These are phyloP conservation scores for Anthopleura sola DNA, from an alignment of 64 coral and sea anemone genomes.

Conservation along the genomic window DNA sequence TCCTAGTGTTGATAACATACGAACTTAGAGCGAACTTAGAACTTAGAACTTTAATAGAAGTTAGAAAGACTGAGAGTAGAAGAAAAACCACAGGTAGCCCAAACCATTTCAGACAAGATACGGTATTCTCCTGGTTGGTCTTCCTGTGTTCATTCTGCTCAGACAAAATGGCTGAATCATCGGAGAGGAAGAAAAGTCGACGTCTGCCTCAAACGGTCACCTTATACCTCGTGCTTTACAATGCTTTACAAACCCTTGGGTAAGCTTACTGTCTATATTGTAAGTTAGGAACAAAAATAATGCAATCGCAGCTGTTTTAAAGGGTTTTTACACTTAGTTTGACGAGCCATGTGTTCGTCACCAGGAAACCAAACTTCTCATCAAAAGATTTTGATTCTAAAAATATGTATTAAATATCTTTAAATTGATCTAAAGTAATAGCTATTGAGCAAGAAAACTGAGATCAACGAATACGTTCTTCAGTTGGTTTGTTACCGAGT, in stretches of 20 bases:
- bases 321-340: not conserved
- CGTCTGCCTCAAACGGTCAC: conserved; percentile 24
- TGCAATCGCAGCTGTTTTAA: not conserved
- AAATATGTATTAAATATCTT: too few relatives aligned
- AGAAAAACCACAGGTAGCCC: too few relatives aligned
- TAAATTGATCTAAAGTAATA: too few relatives aligned
- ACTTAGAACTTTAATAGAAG: too few relatives aligned
- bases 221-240: conserved; percentile 73
- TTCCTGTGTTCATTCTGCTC: not conserved
- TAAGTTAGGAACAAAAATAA: not conserved
- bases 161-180: not conserved
- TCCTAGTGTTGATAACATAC: too few relatives aligned
- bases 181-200: not conserved
- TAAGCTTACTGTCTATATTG: conserved; percentile 13
- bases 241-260: conserved; percentile 63
- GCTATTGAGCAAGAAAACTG: too few relatives aligned
- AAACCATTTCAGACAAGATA: not conserved
- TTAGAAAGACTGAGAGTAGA: too few relatives aligned
- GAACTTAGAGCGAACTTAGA: too few relatives aligned
- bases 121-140: not conserved
- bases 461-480: too few relatives aligned
- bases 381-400: too few relatives aligned
- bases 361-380: not conserved
- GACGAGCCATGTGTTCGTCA: not conserved
- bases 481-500: too few relatives aligned